These are phyloP conservation scores for Elysia chlorotica DNA, from an alignment of 1,140 invertebrate genomes.

Conservation along the genomic window DNA sequence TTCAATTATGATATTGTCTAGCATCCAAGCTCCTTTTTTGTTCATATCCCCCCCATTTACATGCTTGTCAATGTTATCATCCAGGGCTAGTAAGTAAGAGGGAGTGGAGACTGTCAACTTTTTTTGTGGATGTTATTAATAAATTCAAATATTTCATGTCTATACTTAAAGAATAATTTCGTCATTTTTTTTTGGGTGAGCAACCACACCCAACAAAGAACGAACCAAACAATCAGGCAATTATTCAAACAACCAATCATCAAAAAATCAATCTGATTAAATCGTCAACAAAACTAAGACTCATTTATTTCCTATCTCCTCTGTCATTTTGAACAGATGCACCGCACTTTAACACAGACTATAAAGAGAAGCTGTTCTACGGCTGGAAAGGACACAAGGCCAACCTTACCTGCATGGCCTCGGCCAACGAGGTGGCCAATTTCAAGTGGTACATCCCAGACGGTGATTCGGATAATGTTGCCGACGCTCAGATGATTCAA, in stretches of 20 bases:
- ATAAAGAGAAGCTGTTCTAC: slow-evolving; percentile 11
- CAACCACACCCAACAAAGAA: too few relatives aligned
- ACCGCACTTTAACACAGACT: slow-evolving; percentile 11
- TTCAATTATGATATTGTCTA: too few relatives aligned
- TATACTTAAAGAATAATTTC: too few relatives aligned
- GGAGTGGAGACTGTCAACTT: too few relatives aligned
- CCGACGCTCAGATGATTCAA: not conserved
- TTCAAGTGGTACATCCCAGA: not conserved
- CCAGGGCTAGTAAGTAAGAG: too few relatives aligned
- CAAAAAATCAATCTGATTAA: not conserved
- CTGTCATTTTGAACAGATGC: not conserved
- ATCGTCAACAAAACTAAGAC: not conserved
- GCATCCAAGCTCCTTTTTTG: too few relatives aligned
- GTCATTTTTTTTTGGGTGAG: too few relatives aligned
- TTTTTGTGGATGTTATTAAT: too few relatives aligned
- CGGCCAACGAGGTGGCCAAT: slow-evolving; percentile 1
- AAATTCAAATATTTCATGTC: too few relatives aligned
- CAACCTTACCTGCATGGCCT: slow-evolving; percentile 10
- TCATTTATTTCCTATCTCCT: not conserved
- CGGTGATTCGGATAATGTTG: not conserved
- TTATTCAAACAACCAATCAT: not conserved
- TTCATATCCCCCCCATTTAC: too few relatives aligned
- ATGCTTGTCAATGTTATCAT: too few relatives aligned
- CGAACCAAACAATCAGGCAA: not conserved
- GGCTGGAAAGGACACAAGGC: slow-evolving; percentile 8